These are phyloP conservation scores for Hirundichthys speculiger DNA, from an alignment of 2,113 vertebrate species.

Conservation along the genomic window DNA sequence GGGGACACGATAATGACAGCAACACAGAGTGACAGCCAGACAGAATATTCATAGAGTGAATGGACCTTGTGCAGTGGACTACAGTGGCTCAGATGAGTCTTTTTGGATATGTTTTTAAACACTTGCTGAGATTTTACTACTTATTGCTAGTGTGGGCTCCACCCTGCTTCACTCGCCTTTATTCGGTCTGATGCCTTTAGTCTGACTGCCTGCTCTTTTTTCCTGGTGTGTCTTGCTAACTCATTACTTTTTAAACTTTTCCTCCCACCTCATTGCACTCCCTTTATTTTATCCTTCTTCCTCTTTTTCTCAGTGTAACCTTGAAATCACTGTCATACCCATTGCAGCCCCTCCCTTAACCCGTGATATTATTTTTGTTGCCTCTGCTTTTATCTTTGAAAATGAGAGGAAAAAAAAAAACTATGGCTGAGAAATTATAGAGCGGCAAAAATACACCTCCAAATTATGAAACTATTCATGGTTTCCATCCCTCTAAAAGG, in stretches of 20 bases:
- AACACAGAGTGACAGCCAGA: constrained; percentile 25
- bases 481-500: no score
- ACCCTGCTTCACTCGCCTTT: constrained; percentile 52
- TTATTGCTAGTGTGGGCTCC: constrained; percentile 58
- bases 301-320: constrained; percentile 11
- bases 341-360: neutral
- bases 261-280: constrained; percentile 6
- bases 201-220: constrained; percentile 31
- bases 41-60: constrained; percentile 36
- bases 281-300: constrained; percentile 13
- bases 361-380: constrained; percentile 16
- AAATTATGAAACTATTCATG: constrained; percentile 4
- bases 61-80: constrained; percentile 34
- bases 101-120: constrained; percentile 66
- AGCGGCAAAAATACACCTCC: constrained; percentile 7
- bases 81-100: constrained; percentile 48
- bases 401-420: constrained; percentile 11
- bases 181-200: constrained; percentile 42
- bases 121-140: constrained; percentile 63
- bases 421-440: neutral
- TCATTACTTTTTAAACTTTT: constrained; percentile 27
- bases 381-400: constrained; percentile 9
- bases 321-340: constrained; percentile 14
- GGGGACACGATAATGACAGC: constrained; percentile 66
- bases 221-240: constrained; percentile 25